Evolutionary conservation across 2,888 invertebrate species (phyloP), one percentile per base, ranked within the genome.

Genomic region (Linnaemya tessellans): DNA sequence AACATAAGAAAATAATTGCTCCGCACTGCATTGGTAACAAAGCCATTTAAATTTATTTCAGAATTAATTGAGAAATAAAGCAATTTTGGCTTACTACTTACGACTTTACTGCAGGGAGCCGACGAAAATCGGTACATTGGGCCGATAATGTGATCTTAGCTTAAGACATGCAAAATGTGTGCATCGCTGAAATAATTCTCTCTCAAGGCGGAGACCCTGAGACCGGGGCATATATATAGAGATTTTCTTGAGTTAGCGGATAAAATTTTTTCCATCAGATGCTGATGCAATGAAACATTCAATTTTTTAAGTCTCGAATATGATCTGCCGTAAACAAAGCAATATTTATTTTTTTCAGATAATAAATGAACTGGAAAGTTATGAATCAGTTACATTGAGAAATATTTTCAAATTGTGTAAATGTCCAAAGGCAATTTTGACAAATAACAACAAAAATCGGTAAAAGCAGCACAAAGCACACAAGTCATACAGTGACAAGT

Each of bases 391-490:
- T 13, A 18, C 22, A 15, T 30, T 9, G 13, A n/a, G 2, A 56
- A 43, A 71, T 46, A 58, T 71, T 58, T 30, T 3, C 2, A 38
- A 74, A 74, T 65, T 18, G 43, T 75, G 65, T 56, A 65, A 30
- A 43, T 65, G 41, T 43, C 43, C 7, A 54, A 25, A 56, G 1
- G 1, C 30, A 43, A 25, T 65, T 43, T 38, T 43, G 64, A 54
- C 41, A 75, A 65, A 65, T 75, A 30, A 18, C 25, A 75, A 30
- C 1, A 43, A 5, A 49, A 11, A 8, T 41, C 7, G 13, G 3
- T 8, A 22, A 51, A 62, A 46, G 25, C 20, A 62, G 13, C 8
- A 22, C n/a, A 41, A 41, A 41, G 38, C 38, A 13, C 15, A 22
- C 25, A 70, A 58, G 9, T 18, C 35, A 9, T 49, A 35, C 22